Evolutionary conservation across 1,140 invertebrate species (phyloP).

Genomic region (Micrasema minimum): DNA sequence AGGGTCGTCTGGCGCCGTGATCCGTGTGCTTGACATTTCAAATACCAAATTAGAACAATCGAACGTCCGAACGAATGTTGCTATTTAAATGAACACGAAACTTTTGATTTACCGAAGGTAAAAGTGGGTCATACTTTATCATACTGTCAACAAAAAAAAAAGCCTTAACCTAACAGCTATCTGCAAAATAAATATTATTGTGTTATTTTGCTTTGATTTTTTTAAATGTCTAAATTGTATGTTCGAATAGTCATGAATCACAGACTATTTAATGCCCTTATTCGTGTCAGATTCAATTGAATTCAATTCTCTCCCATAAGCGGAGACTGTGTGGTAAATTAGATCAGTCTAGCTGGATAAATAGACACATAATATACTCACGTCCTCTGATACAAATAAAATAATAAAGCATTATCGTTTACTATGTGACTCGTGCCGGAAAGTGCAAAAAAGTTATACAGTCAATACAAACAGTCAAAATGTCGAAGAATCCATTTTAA

Average conservation of each 20-base stretch:
- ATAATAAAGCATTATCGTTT: neutral
- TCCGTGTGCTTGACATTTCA: conserved; percentile 1
- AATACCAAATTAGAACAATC: conserved; percentile 35
- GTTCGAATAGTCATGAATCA: conserved; percentile 23
- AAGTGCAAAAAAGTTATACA: neutral
- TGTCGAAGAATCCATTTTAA: conserved; percentile 35
- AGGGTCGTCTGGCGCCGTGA: conserved; percentile 11
- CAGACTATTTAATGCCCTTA: conserved; percentile 24
- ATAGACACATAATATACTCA: neutral
- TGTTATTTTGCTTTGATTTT: too few species aligned
- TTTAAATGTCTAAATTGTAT: neutral
- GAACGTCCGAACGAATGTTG: conserved; percentile 25
- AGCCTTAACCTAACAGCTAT: too few species aligned
- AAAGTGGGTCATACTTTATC: too few species aligned
- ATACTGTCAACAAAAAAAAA: too few species aligned
- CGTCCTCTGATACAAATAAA: neutral
- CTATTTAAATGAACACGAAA: conserved; percentile 9
- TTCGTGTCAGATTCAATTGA: conserved; percentile 31
- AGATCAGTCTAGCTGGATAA: conserved; percentile 5
- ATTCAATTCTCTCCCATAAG: conserved; percentile 29
- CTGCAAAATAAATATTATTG: too few species aligned
- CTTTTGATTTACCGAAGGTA: neutral
- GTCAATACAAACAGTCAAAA: conserved; percentile 22
- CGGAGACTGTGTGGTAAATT: conserved; percentile 12
- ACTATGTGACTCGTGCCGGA: conserved; percentile 17